Conservation (phyloP, 2,797 vertebrate genomes). For the Scarus forsteni region DNA sequence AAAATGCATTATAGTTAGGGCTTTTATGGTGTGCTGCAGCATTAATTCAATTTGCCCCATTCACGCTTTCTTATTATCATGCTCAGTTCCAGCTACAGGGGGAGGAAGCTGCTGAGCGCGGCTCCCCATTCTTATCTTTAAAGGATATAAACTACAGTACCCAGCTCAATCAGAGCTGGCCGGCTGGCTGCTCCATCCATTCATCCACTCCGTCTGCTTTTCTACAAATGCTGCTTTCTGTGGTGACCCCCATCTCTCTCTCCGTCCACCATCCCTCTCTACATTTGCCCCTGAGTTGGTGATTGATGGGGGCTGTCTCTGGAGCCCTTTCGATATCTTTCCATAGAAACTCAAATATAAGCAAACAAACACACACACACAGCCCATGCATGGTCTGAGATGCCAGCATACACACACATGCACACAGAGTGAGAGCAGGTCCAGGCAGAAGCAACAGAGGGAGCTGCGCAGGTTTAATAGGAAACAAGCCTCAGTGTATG, state of each 20-base stretch:
- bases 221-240: slow-evolving; percentile 63
- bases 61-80: slow-evolving; percentile 80
- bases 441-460: slow-evolving; percentile 69
- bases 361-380: slow-evolving; percentile 57
- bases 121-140: slow-evolving; percentile 79
- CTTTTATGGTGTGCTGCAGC: slow-evolving; percentile 80
- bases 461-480: slow-evolving; percentile 70
- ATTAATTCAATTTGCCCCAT: slow-evolving; percentile 86
- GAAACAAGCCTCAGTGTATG: slow-evolving; percentile 71
- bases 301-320: slow-evolving; percentile 79
- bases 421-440: slow-evolving; percentile 15
- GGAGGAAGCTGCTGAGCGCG: slow-evolving; percentile 77
- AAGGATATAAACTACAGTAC: slow-evolving; percentile 82
- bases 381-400: slow-evolving; percentile 8
- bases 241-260: slow-evolving; percentile 72
- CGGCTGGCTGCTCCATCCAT: slow-evolving; percentile 62
- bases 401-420: slow-evolving; percentile 12
- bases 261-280: slow-evolving; percentile 62
- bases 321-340: slow-evolving; percentile 75
- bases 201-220: slow-evolving; percentile 61
- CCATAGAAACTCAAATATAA: slow-evolving; percentile 62
- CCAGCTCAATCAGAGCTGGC: slow-evolving; percentile 76
- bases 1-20: slow-evolving; percentile 84
- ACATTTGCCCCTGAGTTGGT: slow-evolving; percentile 70
- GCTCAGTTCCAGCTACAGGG: slow-evolving; percentile 75